Conservation (phyloP, 2,113 vertebrate species). For the crab-eating macaque (Macaca fascicularis) region T2T-MFA8v1.1 NC_088377.1:159378001-159378500, state of each 20-base stretch:
- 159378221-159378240: not conserved
- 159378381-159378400: not conserved
- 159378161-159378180: not conserved
- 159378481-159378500: not conserved
- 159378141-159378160: not conserved
- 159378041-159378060: not conserved
- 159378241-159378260: not conserved
- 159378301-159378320: constrained; percentile 19
- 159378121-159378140: not conserved
- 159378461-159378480: not conserved
- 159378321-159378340: not conserved
- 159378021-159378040: not conserved
- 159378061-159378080: not conserved
- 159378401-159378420: not conserved
- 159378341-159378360: not conserved
- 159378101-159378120: not conserved
- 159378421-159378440: not conserved
- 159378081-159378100: not conserved
- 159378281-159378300: not conserved
- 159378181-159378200: not conserved
- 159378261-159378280: not conserved
- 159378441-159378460: not conserved
- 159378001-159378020: not conserved
- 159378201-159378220: not conserved
- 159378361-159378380: not conserved